These are phyloP conservation scores for Azorinus chamasolen DNA, from an alignment of 2,888 invertebrate genomes.

Conservation along the genomic window DNA sequence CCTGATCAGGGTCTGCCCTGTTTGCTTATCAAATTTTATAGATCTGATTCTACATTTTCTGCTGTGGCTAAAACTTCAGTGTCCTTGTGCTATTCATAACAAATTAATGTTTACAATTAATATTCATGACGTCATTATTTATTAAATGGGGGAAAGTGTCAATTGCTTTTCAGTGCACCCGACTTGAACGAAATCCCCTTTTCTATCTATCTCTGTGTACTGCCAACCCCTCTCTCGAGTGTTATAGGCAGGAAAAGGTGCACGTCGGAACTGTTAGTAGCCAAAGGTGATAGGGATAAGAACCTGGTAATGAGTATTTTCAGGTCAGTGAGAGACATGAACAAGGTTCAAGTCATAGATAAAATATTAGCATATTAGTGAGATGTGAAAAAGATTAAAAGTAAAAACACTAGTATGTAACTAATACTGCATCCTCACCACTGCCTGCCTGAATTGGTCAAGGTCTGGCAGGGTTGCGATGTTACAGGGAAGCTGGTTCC, in stretches of 20 bases:
- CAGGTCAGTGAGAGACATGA: not conserved
- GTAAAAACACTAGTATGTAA: not conserved
- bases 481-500: conserved; percentile 7
- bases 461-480: conserved; percentile 12
- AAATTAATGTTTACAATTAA: too few relatives aligned
- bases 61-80: too few relatives aligned
- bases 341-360: not conserved
- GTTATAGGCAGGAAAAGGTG: conserved; percentile 18
- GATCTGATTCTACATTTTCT: too few relatives aligned
- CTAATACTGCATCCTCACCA: conserved; percentile 7
- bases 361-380: conserved; percentile 8
- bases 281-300: not conserved
- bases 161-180: too few relatives aligned
- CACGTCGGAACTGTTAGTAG: conserved; percentile 7
- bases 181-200: too few relatives aligned
- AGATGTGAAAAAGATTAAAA: conserved; percentile 2
- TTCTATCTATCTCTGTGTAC: conserved; percentile 10
- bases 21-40: too few relatives aligned
- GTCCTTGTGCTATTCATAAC: too few relatives aligned
- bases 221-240: conserved; percentile 17
- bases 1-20: too few relatives aligned
- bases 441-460: conserved; percentile 19
- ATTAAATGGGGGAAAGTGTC: too few relatives aligned
- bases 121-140: too few relatives aligned
- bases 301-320: not conserved